Evolutionary conservation across 2,888 invertebrate genomes (phyloP).

Genomic region (Arge pagana): DNA sequence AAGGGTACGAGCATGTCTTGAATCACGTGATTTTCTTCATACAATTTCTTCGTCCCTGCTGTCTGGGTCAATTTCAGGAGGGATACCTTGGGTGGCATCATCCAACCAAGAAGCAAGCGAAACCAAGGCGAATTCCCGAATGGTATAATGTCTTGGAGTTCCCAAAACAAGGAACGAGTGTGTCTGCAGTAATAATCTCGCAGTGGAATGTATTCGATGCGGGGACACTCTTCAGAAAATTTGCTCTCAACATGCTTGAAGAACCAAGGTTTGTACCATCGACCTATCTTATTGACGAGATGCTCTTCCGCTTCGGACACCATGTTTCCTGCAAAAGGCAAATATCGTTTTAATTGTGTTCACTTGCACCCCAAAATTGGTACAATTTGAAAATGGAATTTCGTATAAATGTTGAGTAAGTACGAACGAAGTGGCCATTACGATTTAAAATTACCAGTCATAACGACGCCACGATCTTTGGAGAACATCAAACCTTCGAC

Average conservation of each 20-base stretch:
- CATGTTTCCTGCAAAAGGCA: constrained; percentile 30
- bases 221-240: constrained; percentile 50
- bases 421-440: too few relatives aligned
- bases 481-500: constrained; percentile 75
- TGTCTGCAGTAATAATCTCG: constrained; percentile 84
- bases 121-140: constrained; percentile 80
- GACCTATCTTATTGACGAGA: constrained; percentile 74
- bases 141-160: constrained; percentile 80
- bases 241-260: constrained; percentile 74
- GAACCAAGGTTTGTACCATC: constrained; percentile 85
- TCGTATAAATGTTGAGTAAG: too few relatives aligned
- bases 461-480: constrained; percentile 71
- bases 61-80: constrained; percentile 79
- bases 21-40: constrained; percentile 77
- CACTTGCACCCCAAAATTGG: too few relatives aligned
- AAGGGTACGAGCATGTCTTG: constrained; percentile 83
- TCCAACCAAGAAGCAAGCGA: constrained; percentile 77
- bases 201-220: constrained; percentile 75
- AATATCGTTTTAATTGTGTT: not conserved
- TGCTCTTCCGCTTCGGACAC: constrained; percentile 23
- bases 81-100: constrained; percentile 82
- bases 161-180: constrained; percentile 82
- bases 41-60: constrained; percentile 69
- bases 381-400: too few relatives aligned
- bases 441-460: constrained; percentile 69